Percentiles rank a stretch among this genome's conserved stretches.
These are phyloP conservation scores for Delphinus delphis DNA, from an alignment of 2,113 vertebrate species.

Conservation along the genomic window DNA sequence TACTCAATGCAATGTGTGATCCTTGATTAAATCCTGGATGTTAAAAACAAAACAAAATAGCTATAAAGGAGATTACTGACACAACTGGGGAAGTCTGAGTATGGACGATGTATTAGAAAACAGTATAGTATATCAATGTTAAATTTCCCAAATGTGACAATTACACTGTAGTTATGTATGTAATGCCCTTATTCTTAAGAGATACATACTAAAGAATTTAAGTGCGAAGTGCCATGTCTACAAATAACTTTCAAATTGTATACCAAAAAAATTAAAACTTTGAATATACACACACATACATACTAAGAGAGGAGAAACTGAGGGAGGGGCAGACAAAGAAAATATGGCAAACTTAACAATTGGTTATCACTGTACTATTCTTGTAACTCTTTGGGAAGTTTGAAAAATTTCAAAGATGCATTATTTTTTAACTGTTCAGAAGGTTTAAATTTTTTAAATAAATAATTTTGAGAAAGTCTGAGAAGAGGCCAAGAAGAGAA, in stretches of 20 bases:
- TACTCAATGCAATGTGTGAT: not conserved
- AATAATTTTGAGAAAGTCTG: not conserved
- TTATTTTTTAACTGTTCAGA: not conserved
- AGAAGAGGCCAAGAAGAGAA: not conserved
- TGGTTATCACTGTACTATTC: not conserved
- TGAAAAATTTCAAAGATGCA: not conserved
- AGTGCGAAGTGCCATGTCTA: not conserved
- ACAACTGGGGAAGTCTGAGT: not conserved
- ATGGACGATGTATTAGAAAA: not conserved
- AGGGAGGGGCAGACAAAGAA: not conserved
- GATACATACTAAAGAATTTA: not conserved
- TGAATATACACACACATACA: not conserved
- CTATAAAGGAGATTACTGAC: not conserved
- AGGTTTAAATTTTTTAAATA: conserved; percentile 25
- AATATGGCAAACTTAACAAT: not conserved
- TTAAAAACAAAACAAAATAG: not conserved
- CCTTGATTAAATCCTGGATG: not conserved
- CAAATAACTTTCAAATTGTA: not conserved
- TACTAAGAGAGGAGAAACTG: not conserved
- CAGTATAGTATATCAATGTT: not conserved
- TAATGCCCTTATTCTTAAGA: not conserved
- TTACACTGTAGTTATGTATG: not conserved
- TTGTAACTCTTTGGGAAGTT: not conserved
- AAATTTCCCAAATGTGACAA: not conserved
- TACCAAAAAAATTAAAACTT: not conserved